Base-by-base conservation (phyloP, 2,113 vertebrate genomes). In the Numida meleagris region DNA sequence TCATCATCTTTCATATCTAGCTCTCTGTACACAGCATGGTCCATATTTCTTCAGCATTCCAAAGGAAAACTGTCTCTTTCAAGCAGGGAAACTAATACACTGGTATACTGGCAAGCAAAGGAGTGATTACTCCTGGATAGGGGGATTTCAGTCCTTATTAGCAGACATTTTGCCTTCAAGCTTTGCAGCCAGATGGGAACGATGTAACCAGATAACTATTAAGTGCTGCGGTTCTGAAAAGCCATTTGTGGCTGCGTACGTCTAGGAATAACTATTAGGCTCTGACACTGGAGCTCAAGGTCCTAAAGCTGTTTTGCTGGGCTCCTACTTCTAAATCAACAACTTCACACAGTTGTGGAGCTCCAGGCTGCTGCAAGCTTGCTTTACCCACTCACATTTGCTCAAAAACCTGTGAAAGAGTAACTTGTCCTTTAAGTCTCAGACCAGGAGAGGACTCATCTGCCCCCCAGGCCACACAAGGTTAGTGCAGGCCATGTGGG, bases 281-380 rank as follows among this genome's bases (percentile, higher is more conserved):
- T 38, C 43, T 75, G 46, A 21, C 2, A 34, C 14, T 2, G 1
- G 58, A 71, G 34, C 48, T 1, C 19, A 18, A 75, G 71, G 43
- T 51, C 38, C 25, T 55, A 85, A 94, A 79, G 33, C 43, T 82
- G 40, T 80, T 90, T 85, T 85, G 20, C 75, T 87, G 24, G 29
- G 20, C 43, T 14, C 11, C 59, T 82, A 40, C 46, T 61, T 91
- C 45, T 51, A 78, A 34, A 75, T 33, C 42, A 72, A 68, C 67
- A 53, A 87, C 74, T 89, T 82, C 57, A 85, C 74, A 78, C 33
- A 38, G 8, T 29, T 68, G 27, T 72, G 58, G 71, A 82, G 43
- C 34, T 89, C 51, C 79, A 38, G 72, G 57, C 43, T 12, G 62
- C 31, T 82, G 42, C 18, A 34, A 33, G 59, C 81, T 65, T 82